These are phyloP conservation scores for Heliopora coerulea DNA, from an alignment of 92 coral and sea anemone genomes.

Conservation along the genomic window DNA sequence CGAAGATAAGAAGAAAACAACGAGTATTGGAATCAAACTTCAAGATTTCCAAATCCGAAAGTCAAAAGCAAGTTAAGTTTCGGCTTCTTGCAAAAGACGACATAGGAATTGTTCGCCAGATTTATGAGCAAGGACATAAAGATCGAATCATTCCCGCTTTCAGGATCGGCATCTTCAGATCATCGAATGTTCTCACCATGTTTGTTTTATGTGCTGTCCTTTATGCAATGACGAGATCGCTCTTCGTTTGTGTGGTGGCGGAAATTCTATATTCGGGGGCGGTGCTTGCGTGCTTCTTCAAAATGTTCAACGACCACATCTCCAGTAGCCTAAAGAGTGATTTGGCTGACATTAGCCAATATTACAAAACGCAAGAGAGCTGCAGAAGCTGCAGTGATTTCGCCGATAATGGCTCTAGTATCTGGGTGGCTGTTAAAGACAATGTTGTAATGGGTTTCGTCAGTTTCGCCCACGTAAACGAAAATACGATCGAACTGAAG, in stretches of 20 bases:
- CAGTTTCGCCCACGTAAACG: conserved; percentile 60
- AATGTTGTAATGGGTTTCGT: conserved; percentile 63
- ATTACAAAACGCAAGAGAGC: conserved; percentile 49
- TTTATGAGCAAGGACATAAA: conserved; percentile 39
- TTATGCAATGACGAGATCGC: conserved; percentile 17
- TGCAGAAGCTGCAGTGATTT: conserved; percentile 26
- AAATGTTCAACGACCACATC: conserved; percentile 62
- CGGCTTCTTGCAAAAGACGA: conserved; percentile 34
- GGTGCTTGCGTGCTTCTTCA: conserved; percentile 52
- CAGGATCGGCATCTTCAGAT: conserved; percentile 26
- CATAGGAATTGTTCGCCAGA: conserved; percentile 34
- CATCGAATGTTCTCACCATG: conserved; percentile 14
- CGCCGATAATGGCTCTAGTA: conserved; percentile 59
- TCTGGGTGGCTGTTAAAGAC: conserved; percentile 66
- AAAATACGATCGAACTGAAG: conserved; percentile 62
- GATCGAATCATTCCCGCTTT: conserved; percentile 35
- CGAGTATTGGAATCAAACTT: conserved; percentile 22
- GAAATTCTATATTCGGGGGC: conserved; percentile 36
- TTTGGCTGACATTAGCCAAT: conserved; percentile 54
- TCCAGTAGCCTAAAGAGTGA: conserved; percentile 58
- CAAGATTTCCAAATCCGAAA: conserved; percentile 22
- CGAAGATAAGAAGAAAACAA: conserved; percentile 31
- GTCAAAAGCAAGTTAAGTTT: conserved; percentile 31
- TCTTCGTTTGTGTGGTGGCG: conserved; percentile 22
- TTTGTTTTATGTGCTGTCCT: conserved; percentile 13